These are phyloP conservation scores for Actinopyga echinites DNA, from an alignment of 53 echinoderm and acorn worm genomes.

Conservation along the genomic window DNA sequence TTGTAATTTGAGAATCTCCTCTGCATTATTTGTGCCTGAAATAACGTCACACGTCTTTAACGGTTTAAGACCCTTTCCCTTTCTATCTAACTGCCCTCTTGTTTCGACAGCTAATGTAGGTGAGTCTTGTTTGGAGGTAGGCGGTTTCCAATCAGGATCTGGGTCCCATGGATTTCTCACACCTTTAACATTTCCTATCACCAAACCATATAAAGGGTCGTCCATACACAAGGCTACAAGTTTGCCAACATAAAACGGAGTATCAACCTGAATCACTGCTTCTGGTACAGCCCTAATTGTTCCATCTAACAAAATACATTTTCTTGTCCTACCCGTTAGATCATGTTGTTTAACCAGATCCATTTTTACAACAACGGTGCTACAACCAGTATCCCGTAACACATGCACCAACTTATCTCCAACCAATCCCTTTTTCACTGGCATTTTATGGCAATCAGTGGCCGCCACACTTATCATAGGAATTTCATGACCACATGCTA, in stretches of 20 bases:
- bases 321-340: not conserved
- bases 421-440: conserved; percentile 26
- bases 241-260: conserved; percentile 39
- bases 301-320: conserved; percentile 47
- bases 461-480: conserved; percentile 33
- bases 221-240: conserved; percentile 51
- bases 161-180: conserved; percentile 37
- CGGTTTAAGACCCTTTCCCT: conserved; percentile 10
- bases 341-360: conserved; percentile 9
- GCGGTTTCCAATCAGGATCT: conserved; percentile 23
- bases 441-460: conserved; percentile 15
- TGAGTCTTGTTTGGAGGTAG: not conserved
- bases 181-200: conserved; percentile 42
- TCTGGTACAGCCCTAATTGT: conserved; percentile 39
- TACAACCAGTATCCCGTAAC: conserved; percentile 45
- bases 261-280: conserved; percentile 39
- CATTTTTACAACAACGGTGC: conserved; percentile 33
- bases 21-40: not conserved
- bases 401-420: conserved; percentile 1
- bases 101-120: conserved; percentile 47
- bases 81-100: conserved; percentile 36
- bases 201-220: conserved; percentile 43
- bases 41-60: not conserved
- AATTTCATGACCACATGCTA: conserved; percentile 27
- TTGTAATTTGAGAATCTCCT: conserved; percentile 16